Evolutionary conservation across 1,140 invertebrate genomes (phyloP), one percentile per base, ranked within the genome.

Genomic region (Drosophila jambulina): DNA sequence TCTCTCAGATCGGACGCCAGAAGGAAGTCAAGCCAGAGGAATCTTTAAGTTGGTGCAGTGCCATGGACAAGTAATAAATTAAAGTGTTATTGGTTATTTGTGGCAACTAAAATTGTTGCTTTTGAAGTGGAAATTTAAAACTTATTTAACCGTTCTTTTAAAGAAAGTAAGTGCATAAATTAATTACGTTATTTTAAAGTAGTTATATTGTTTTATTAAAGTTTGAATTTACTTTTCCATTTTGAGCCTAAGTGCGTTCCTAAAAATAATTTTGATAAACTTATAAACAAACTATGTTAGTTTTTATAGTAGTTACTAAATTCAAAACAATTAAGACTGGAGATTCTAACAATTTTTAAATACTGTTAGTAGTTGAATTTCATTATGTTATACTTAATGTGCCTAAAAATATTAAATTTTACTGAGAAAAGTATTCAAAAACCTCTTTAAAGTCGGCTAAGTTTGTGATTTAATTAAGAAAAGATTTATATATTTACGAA

Each of bases 1-100:
- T 80, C 67, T 79, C 86, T 82, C 75, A 75, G 71, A 70, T 63
- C 57, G 75, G 63, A 70, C 45, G 42, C 42, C 32, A 36, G 51
- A 60, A 36, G 48, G 46, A 62, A 42, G 43, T 19, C 42, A 58
- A 42, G 43, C n/a, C 36, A 23, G 4, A 49, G 32, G 42, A 48
- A 49, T 25, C 21, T 62, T 23, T 43, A 21, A 38, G 45, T 38
- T 51, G 64, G 51, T 43, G 42, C n/a, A 80, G 64, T 63, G 61
- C 45, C 53, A 45, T 51, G 58, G 57, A 49, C 27, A 65, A 49
- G 42, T 43, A 53, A 43, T 36, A 36, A 46, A n/a, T 25, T 9
- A 60, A 43, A 75, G 71, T 75, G 38, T 32, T 42, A 23, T 13
- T n/a, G 27, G 43, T 56, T 59, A 25, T 27, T 17, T 29, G 46